These are phyloP conservation scores for Pogona vitticeps DNA, from an alignment of 2,113 vertebrate species.

Conservation along the genomic window DNA sequence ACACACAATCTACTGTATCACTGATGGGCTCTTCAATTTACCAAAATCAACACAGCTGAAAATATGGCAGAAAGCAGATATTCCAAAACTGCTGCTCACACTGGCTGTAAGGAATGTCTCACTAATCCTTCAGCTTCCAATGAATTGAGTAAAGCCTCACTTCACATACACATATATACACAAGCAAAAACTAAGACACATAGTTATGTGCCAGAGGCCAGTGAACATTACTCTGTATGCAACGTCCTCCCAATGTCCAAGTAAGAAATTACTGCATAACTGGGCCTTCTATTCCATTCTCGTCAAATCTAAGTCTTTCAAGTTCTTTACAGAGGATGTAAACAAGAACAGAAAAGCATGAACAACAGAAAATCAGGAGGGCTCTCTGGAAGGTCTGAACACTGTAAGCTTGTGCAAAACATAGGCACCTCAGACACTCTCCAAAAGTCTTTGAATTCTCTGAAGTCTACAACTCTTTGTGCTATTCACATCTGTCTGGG, in stretches of 20 bases:
- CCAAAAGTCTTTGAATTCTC: background rate
- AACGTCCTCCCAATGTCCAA: background rate
- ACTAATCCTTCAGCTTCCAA: background rate
- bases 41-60: background rate
- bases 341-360: background rate
- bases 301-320: background rate
- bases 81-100: background rate
- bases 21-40: conserved; percentile 25
- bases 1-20: fast-evolving
- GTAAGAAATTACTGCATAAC: background rate
- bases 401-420: background rate
- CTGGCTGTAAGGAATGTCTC: background rate
- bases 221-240: background rate
- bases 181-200: background rate
- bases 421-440: background rate
- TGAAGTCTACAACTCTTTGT: background rate
- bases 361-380: background rate
- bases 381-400: background rate
- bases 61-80: conserved; percentile 3
- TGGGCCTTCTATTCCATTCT: background rate
- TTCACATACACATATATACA: background rate
- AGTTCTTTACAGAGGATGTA: background rate
- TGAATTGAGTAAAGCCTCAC: background rate
- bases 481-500: background rate
- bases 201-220: background rate